These are phyloP conservation scores for Diorhabda sublineata DNA, from an alignment of 1,140 invertebrate species.

Conservation along the genomic window DNA sequence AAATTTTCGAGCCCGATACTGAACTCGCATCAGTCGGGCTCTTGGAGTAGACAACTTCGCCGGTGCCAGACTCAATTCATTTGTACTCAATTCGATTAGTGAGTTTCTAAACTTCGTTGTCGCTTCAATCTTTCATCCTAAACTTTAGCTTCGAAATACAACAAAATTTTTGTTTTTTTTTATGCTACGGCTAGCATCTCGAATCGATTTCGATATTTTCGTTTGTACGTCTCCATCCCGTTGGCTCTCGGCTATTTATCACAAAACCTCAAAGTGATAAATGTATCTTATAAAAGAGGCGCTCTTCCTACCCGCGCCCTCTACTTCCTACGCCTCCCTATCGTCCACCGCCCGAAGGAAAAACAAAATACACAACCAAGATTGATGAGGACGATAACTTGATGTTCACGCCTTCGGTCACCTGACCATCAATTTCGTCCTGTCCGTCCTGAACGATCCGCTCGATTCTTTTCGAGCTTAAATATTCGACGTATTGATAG, in stretches of 20 bases:
- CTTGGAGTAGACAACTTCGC: neutral
- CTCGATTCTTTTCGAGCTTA: neutral
- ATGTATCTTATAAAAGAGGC: neutral
- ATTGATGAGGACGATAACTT: constrained; percentile 1
- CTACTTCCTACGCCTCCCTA: neutral
- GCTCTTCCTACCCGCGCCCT: neutral
- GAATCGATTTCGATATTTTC: too few species aligned
- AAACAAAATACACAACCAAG: neutral
- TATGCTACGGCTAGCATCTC: too few species aligned
- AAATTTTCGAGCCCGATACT: too few species aligned
- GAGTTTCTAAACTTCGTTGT: constrained; percentile 2
- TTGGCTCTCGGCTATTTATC: neutral
- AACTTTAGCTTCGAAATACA: neutral
- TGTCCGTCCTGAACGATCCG: neutral
- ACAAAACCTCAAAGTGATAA: neutral
- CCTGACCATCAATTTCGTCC: neutral
- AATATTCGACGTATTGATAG: too few species aligned
- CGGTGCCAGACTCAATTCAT: neutral
- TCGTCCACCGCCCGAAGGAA: neutral
- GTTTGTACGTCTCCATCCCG: neutral
- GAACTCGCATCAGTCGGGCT: too few species aligned
- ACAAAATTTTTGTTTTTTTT: too few species aligned
- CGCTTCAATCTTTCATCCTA: neutral
- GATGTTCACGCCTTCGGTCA: neutral
- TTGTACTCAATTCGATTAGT: constrained; percentile 2